A percentile compares a stretch with the other conserved stretches of the same genome.
Conservation (phyloP, 2,113 vertebrate genomes). For the Tachycineta bicolor region DNA sequence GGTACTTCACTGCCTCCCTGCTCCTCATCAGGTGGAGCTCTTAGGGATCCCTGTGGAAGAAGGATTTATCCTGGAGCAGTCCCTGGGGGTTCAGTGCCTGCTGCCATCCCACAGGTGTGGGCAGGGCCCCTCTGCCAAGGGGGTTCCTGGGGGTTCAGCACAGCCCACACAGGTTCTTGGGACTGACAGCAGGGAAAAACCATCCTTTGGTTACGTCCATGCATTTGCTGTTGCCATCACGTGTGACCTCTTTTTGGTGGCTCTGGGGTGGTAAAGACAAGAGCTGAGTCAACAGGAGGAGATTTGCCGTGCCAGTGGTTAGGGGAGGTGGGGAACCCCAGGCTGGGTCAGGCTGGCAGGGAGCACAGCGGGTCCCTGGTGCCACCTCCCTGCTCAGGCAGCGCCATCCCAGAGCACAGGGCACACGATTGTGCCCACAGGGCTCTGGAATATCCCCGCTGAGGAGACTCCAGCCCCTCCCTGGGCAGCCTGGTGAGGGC, state of each 20-base stretch:
- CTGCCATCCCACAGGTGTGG: fast-evolving
- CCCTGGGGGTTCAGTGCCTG: background rate
- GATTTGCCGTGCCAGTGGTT: background rate
- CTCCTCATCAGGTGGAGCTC: background rate
- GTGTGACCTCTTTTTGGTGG: background rate
- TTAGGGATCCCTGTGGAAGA: background rate
- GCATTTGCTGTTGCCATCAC: fast-evolving
- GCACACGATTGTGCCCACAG: background rate
- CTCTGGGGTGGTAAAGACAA: background rate
- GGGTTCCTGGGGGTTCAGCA: background rate
- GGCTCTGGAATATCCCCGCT: background rate
- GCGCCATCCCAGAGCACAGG: background rate
- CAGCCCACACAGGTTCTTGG: background rate
- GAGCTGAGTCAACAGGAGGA: background rate
- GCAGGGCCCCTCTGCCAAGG: background rate
- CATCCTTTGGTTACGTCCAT: background rate
- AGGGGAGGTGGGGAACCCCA: fast-evolving
- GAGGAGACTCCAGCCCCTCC: background rate
- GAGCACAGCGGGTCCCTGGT: background rate
- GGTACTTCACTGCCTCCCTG: background rate
- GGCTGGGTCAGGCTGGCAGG: background rate
- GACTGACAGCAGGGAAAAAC: background rate
- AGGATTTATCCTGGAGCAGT: background rate
- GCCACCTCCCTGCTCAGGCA: background rate
- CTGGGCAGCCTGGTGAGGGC: background rate